Evolutionary conservation across 2,888 invertebrate species (phyloP), one percentile per base, ranked within the genome.

Genomic region (Sericinus montela): DNA sequence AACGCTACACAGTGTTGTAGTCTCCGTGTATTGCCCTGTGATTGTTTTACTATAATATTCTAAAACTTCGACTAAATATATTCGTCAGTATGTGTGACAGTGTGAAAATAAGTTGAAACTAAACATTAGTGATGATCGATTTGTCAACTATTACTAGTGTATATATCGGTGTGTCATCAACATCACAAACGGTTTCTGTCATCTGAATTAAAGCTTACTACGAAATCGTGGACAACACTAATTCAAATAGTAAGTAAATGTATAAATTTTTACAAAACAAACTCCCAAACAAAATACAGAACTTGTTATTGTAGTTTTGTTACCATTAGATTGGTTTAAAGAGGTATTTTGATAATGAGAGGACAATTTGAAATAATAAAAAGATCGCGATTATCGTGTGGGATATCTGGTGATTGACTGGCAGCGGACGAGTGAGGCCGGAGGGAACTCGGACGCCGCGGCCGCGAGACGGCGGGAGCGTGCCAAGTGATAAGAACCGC

Each of bases 401-500:
- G 66, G 75, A 77, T 79, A 75, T 79, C 79, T 74, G 70, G 70
- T 65, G 65, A n/a, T n/a, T 57, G 48, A 53, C 55, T 54, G 54
- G 44, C 52, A 40, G 52, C 66, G 68, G 62, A 60, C 63, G 67
- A 77, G 69, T 75, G 77, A 75, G 75, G 76, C 76, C 74, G 74
- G 74, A 73, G 75, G 72, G 75, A 69, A 72, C 52, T 50, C 73
- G 75, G 72, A 72, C 75, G 58, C 60, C 58, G 56, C 54, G 53
- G 59, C 80, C 82, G 82, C 82, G 85, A 83, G 85, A 75, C 81
- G 75, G 75, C 79, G 83, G 77, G 82, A 86, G 80, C 86, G 83
- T 87, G 87, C 87, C 87, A 87, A 88, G 86, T 87, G 87, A 88
- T 88, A 88, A 88, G 86, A 84, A 78, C 82, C 83, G 86, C 82